Conservation (phyloP, 2,888 invertebrate genomes). For the Pasiphila rectangulata region DNA sequence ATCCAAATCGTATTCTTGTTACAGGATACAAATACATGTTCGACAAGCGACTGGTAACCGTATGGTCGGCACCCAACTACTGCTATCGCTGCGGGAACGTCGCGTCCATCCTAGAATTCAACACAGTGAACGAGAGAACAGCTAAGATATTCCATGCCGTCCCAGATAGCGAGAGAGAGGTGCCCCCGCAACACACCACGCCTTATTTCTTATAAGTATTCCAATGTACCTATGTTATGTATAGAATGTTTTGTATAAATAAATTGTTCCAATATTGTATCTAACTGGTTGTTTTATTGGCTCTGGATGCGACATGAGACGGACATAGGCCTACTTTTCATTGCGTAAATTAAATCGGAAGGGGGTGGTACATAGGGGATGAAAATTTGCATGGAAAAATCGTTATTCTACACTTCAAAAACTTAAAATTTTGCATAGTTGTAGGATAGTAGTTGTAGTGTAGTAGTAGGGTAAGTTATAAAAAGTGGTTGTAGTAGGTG, state of each 20-base stretch:
- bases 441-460: no score
- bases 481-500: no score
- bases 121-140: slow-evolving; percentile 86
- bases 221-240: slow-evolving; percentile 47
- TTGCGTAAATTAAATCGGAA: no score
- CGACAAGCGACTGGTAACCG: slow-evolving; percentile 96
- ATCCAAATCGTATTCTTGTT: slow-evolving; percentile 36
- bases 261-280: slow-evolving; percentile 59
- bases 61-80: slow-evolving; percentile 99
- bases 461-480: no score
- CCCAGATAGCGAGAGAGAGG: slow-evolving; percentile 95
- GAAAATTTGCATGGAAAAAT: no score
- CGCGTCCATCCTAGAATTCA: slow-evolving; percentile 96
- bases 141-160: slow-evolving; percentile 97
- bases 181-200: slow-evolving; percentile 94
- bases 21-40: slow-evolving; percentile 98
- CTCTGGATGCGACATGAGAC: no score
- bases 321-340: no score
- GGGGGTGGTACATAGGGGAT: no score
- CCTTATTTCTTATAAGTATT: slow-evolving; percentile 95
- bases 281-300: neutral
- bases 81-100: slow-evolving; percentile 99
- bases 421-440: no score
- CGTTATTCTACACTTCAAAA: no score
- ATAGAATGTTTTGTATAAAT: slow-evolving; percentile 54